phyloP scores from a whole-genome alignment of 2,888 invertebrate species.

The Mantis religiosa region DNA sequence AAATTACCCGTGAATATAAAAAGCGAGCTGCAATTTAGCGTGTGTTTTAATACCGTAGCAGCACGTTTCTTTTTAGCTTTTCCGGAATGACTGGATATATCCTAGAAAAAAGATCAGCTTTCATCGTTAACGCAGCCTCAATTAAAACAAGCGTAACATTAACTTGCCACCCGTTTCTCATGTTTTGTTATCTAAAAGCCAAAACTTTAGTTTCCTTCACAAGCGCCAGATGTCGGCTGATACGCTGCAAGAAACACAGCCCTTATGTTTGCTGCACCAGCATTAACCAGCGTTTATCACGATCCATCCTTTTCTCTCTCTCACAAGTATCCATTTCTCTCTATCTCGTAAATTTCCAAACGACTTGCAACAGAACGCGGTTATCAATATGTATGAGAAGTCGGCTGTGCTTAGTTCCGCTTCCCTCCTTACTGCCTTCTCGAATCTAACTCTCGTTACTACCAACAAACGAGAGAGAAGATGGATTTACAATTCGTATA shows the following conservation, averaged over 20 bases:
- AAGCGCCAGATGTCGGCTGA: background rate
- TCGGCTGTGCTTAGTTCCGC: background rate
- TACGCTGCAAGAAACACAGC: background rate
- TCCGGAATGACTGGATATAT: background rate
- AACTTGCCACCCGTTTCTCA: background rate
- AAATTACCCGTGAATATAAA: no score
- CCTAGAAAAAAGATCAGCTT: background rate
- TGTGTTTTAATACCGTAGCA: no score
- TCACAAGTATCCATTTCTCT: background rate
- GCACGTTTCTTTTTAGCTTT: background rate
- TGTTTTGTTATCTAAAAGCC: background rate
- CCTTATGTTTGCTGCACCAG: background rate
- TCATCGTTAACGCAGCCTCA: background rate
- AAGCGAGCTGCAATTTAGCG: no score
- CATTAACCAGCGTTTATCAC: background rate
- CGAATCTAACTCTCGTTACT: background rate
- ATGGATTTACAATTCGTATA: background rate
- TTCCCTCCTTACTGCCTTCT: background rate
- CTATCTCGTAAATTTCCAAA: background rate
- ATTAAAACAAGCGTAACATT: background rate
- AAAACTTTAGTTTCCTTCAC: background rate
- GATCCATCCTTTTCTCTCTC: background rate
- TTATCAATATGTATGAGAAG: constrained; percentile 3
- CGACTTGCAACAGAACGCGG: background rate
- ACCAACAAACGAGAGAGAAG: background rate